Evolutionary conservation across 2,797 vertebrate species (phyloP).

Genomic region (Bovichtus diacanthus): DNA sequence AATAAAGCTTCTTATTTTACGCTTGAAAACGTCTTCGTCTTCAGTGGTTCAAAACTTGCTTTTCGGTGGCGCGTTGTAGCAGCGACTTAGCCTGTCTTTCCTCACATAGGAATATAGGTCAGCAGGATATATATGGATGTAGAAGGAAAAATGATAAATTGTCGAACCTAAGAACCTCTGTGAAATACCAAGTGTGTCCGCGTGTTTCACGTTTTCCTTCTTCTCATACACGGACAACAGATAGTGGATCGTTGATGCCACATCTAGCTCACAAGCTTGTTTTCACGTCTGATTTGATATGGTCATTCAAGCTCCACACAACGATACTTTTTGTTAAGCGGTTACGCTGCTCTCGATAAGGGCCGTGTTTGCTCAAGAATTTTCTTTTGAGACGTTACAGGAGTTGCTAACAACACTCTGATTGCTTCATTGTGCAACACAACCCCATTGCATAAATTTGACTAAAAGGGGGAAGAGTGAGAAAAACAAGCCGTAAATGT

Average conservation of each 20-base stretch:
- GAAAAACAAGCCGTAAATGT: slow-evolving; percentile 67
- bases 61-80: not conserved
- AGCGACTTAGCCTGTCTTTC: slow-evolving; percentile 12
- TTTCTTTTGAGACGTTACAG: slow-evolving; percentile 43
- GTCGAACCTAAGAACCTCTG: slow-evolving; percentile 47
- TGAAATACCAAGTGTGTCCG: slow-evolving; percentile 65
- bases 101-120: slow-evolving; percentile 56
- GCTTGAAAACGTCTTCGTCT: too few species aligned
- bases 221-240: not conserved
- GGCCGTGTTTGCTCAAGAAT: slow-evolving; percentile 24
- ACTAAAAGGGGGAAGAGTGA: slow-evolving; percentile 33
- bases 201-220: slow-evolving; percentile 17
- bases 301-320: not conserved
- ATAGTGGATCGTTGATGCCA: not conserved
- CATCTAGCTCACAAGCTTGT: slow-evolving; percentile 17
- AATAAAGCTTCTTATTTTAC: too few species aligned
- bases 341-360: slow-evolving; percentile 30
- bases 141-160: slow-evolving; percentile 36
- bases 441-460: slow-evolving; percentile 52
- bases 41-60: slow-evolving; percentile 3
- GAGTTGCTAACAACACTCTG: slow-evolving; percentile 42
- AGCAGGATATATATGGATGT: slow-evolving; percentile 25
- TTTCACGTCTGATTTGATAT: slow-evolving; percentile 4
- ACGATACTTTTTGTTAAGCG: not conserved
- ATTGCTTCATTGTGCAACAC: slow-evolving; percentile 66